Percentiles rank a stretch among this genome's conserved stretches.
Conservation (phyloP, 2,888 invertebrate genomes). For the Eulithis testata region DNA sequence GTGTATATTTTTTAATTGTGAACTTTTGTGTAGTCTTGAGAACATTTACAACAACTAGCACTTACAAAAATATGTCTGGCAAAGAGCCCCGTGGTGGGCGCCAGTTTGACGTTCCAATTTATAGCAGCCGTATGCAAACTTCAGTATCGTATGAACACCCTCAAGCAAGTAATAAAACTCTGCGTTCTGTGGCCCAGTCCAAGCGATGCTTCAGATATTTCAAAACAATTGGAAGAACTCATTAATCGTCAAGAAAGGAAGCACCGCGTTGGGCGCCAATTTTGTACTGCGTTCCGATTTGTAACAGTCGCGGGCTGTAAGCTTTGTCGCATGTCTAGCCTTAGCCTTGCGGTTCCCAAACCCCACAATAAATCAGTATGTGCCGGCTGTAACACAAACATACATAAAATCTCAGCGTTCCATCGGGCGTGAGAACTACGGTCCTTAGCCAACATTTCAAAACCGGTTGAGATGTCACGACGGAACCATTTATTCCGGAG, state of each 20-base stretch:
- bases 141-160: background rate
- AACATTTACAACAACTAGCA: conserved; percentile 19
- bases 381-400: conserved; percentile 37
- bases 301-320: conserved; percentile 37
- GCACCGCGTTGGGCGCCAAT: conserved; percentile 30
- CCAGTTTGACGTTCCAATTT: conserved; percentile 39
- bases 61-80: conserved; percentile 37
- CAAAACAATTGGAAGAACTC: background rate
- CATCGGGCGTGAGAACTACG: conserved; percentile 30
- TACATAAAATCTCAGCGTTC: conserved; percentile 35
- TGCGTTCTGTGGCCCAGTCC: background rate
- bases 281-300: conserved; percentile 34
- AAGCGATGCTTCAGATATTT: too few species aligned
- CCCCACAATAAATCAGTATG: conserved; percentile 41
- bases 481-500: conserved; percentile 40
- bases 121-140: conserved; percentile 28
- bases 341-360: conserved; percentile 37
- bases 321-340: conserved; percentile 40
- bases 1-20: background rate
- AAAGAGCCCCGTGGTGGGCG: conserved; percentile 36
- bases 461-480: conserved; percentile 38
- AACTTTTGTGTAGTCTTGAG: conserved; percentile 3
- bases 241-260: background rate
- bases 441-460: conserved; percentile 38
- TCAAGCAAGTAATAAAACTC: background rate